Base-by-base conservation (phyloP, 1,140 invertebrate genomes). In the Riptortus pedestris region DNA sequence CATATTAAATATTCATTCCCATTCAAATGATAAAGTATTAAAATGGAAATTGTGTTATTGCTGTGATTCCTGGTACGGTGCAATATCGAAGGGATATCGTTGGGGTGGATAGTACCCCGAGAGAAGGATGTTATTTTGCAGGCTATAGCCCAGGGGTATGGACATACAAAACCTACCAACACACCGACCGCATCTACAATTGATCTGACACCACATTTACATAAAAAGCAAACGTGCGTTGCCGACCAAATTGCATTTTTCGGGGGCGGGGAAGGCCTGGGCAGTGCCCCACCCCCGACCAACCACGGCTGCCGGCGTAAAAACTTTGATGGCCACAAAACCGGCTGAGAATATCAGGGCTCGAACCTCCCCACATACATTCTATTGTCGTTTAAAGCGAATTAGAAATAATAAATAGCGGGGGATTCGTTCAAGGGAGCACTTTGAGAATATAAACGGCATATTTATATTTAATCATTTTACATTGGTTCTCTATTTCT, bases 141-240 rank as follows among this genome's bases (percentile, higher is more conserved):
- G n/a, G n/a, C n/a, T n/a, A n/a, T n/a, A n/a, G n/a, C n/a, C n/a
- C n/a, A n/a, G n/a, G n/a, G n/a, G n/a, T n/a, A n/a, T n/a, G n/a
- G n/a, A n/a, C n/a, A n/a, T n/a, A n/a, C n/a, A n/a, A n/a, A n/a
- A n/a, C n/a, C n/a, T n/a, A n/a, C n/a, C n/a, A n/a, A n/a, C n/a
- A n/a, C n/a, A n/a, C 14, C 31, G 20, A 18, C 26, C 57, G 29
- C 28, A 33, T 59, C 31, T 29, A 2, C 12, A 45, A 62, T 48
- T 48, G 33, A 62, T 62, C 60, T 62, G 2, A 18, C 57, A 59
- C 26, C 14, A 59, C 48, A 63, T 63, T 63, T 63, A 43, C 62
- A 63, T 63, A 63, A 63, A 63, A 63, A 63, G 62, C 62, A 63
- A 57, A 63, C 62, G 62, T 63, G 62, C 29, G 62, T 28, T 27